Evolutionary conservation across 1,140 invertebrate species (phyloP), one percentile per base, ranked within the genome.

Genomic region (Procambarus virginalis): DNA sequence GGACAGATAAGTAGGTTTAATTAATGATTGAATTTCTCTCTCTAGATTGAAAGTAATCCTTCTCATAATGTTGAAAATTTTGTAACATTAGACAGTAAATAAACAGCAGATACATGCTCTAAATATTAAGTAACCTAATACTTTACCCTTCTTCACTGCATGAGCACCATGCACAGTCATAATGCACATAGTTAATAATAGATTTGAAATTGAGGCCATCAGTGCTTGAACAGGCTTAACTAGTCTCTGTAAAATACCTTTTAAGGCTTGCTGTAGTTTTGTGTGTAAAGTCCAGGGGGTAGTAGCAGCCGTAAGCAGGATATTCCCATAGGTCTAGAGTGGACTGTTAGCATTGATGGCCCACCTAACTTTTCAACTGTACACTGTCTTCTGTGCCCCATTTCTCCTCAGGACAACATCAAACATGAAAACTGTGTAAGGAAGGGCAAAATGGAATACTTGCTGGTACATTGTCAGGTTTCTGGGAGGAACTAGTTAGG

Each of bases 121-220:
- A 89, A 55, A 84, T 77, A 89, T 68, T 89, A 84, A 89, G 81
- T 73, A 89, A 84, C 81, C 88, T 89, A 70, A 81, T 75, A 89
- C 81, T 85, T 85, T 89, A 89, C 84, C 88, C 88, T 89, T 84
- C 88, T 84, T 89, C 88, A 89, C 88, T 89, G 88, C 88, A 89
- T 89, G 88, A 89, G 88, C 88, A 89, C 88, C 88, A 89, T 84
- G 88, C 80, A 89, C 88, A 89, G 51, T 84, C 77, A 84, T 77
- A 89, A 89, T 89, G 88, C 88, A 89, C 88, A 89, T 89, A 89
- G 88, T 58, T 89, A 17, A 89, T 89, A 78, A 89, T 84, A 84
- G 48, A 78, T 84, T 89, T 83, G 80, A 89, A 84, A 83, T 75
- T 84, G 76, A 84, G 76, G 80, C 88, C 80, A 89, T 89, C 88